Base-by-base conservation (phyloP, 2,888 invertebrate genomes). In the Agonum fuliginosum region DNA sequence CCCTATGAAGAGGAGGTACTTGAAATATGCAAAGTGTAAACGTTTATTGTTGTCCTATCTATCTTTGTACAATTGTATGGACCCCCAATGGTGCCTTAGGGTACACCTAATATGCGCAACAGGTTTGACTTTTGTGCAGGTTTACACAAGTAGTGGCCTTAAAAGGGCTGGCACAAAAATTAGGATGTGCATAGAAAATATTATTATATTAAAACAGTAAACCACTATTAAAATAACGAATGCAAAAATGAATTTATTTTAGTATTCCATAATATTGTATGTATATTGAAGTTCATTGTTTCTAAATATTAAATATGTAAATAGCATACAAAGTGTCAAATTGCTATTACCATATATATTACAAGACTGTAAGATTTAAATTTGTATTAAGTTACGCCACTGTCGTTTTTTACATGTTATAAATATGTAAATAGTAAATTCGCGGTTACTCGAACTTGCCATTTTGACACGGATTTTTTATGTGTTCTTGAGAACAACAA, bases 11-110 rank as follows among this genome's bases (percentile, higher is more conserved):
- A 46, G 17, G 14, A 17, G 1, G 14, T 17, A 46, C 46, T 46
- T 46, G 6, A 46, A 46, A 46, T 46, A 46, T 46, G 46, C 46
- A 14, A 46, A 46, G 46, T 46, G 46, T 46, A 6, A 46, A 46
- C 46, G 6, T 46, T 46, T 46, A 46, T 46, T 17, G 17, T 46
- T 46, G 8, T 46, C 46, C 17, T 46, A 46, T 46, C 46, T 30
- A 30, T 30, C 30, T 46, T 1, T 46, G 12, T 46, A 46, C 14
- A 46, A 46, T 46, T 37, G 19, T 17, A 17, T 46, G 19, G 46
- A 20, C 17, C 46, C 2, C 46, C 46, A 1, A 17, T 17, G 1
- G 46, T 17, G 6, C 43, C 43, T 6, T 34, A 12, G 43, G 46
- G 17, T 17, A 17, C n/a, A 37, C 37, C 37, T 37, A 3, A 2